Evolutionary conservation across 2,113 vertebrate genomes (phyloP).

Genomic region (Circaetus gallicus): DNA sequence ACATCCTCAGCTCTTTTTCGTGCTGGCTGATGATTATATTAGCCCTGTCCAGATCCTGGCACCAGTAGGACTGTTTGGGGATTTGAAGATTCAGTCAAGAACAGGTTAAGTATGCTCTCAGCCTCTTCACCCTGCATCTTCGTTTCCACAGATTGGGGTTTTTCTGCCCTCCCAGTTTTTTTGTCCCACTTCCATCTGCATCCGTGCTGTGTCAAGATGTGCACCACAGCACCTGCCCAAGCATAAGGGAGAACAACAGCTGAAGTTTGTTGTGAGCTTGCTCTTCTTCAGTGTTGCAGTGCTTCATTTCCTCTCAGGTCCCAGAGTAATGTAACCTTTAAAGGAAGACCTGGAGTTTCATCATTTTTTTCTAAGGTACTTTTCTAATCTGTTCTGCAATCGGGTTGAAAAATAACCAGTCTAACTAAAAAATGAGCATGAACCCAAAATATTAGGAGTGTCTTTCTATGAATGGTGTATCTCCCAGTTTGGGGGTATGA

Average conservation of each 20-base stretch:
- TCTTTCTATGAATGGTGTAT: not conserved
- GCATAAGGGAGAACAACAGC: not conserved
- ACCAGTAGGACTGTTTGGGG: accelerated
- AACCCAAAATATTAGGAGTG: not conserved
- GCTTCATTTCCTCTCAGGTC: not conserved
- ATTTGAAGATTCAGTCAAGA: not conserved
- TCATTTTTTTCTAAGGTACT: not conserved
- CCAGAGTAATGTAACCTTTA: not conserved
- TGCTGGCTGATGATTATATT: not conserved
- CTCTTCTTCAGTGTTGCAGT: not conserved
- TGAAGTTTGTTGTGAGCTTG: not conserved
- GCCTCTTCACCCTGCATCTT: not conserved
- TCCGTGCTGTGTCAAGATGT: not conserved
- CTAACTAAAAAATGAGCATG: not conserved
- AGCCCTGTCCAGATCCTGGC: not conserved
- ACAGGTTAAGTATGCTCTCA: not conserved
- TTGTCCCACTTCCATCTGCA: not conserved
- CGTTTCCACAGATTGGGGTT: not conserved
- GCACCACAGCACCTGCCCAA: not conserved
- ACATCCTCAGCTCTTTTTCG: not conserved
- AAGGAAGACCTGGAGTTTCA: not conserved
- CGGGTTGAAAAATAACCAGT: not conserved
- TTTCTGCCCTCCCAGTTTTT: not conserved
- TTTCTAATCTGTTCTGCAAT: not conserved
- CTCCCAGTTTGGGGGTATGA: not conserved